These are phyloP conservation scores for Dynastes tityus DNA, from an alignment of 2,888 invertebrate species.

Conservation along the genomic window DNA sequence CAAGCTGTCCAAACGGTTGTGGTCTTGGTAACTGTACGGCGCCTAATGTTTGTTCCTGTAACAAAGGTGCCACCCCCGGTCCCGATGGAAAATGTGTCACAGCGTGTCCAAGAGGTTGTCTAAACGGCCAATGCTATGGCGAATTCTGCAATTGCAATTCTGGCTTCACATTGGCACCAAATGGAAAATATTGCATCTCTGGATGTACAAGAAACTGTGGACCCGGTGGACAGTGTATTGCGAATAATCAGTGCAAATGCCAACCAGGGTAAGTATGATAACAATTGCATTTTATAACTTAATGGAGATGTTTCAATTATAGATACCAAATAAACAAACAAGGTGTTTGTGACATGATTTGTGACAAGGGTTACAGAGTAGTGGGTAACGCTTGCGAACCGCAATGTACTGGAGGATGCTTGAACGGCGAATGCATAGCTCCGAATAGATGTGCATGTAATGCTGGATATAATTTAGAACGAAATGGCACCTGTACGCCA, in stretches of 20 bases:
- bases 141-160: constrained; percentile 78
- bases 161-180: constrained; percentile 74
- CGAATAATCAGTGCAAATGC: constrained; percentile 76
- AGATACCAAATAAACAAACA: constrained; percentile 36
- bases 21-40: constrained; percentile 80
- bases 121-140: constrained; percentile 77
- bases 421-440: constrained; percentile 72
- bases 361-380: constrained; percentile 68
- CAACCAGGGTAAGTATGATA: constrained; percentile 68
- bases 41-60: constrained; percentile 78
- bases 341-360: constrained; percentile 68
- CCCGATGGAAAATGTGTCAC: constrained; percentile 73
- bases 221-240: constrained; percentile 73
- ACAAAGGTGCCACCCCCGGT: constrained; percentile 75
- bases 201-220: constrained; percentile 74
- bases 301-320: background rate
- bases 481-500: constrained; percentile 63
- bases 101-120: constrained; percentile 80
- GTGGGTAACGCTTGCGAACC: constrained; percentile 64
- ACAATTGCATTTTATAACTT: background rate
- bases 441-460: constrained; percentile 76
- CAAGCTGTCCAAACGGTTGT: constrained; percentile 79
- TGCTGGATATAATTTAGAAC: constrained; percentile 63
- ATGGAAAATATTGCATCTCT: constrained; percentile 77
- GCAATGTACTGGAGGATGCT: constrained; percentile 69